Conservation (phyloP, 2,797 vertebrate species). For the Scolopax bukidnonensis region DNA sequence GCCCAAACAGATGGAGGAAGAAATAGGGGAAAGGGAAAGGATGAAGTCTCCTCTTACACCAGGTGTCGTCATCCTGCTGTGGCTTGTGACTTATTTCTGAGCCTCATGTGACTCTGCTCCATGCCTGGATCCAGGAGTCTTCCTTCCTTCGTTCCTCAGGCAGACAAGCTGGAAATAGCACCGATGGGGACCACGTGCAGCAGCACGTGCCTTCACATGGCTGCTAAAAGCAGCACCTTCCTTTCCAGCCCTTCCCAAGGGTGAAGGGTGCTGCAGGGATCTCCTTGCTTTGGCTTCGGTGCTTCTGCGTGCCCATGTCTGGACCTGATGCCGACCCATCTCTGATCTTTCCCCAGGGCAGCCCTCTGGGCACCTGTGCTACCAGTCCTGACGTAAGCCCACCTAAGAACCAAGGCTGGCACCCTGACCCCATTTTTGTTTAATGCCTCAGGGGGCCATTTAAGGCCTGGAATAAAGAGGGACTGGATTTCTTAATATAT, state of each 20-base stretch:
- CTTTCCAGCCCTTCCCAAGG: not conserved
- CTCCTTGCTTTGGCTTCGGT: not conserved
- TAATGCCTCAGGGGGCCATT: not conserved
- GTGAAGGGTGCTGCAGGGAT: not conserved
- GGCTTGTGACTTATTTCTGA: not conserved
- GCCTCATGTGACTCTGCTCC: not conserved
- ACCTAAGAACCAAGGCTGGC: not conserved
- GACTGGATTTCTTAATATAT: not conserved
- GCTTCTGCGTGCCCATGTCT: rapidly evolving
- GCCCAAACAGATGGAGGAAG: not conserved
- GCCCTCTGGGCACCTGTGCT: rapidly evolving
- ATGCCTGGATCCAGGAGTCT: not conserved
- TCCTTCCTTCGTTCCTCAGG: not conserved
- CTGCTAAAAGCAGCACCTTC: not conserved
- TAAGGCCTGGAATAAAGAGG: not conserved
- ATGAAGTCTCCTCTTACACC: not conserved
- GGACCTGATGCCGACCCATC: not conserved
- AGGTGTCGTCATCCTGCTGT: not conserved
- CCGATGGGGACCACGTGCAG: not conserved
- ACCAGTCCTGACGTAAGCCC: not conserved
- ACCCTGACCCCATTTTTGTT: not conserved
- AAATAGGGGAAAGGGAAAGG: conserved; percentile 29
- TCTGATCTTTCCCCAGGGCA: not conserved
- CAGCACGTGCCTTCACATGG: not conserved
- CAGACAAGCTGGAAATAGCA: not conserved